These are phyloP conservation scores for Oxycera nigricornis DNA, from an alignment of 2,888 invertebrate genomes.

Conservation along the genomic window DNA sequence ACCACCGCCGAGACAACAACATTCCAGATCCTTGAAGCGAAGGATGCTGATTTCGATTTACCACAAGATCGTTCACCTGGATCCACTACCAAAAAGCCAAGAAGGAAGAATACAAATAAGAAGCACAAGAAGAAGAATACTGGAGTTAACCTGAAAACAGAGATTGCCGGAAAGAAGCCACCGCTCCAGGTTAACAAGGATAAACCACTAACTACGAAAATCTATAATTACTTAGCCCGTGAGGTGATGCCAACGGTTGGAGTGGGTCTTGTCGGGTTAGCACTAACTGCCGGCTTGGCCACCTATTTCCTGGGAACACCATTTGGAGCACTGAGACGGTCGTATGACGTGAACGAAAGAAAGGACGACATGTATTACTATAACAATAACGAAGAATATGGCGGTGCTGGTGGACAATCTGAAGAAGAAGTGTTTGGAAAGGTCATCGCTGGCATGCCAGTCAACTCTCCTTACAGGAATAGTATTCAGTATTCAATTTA, in stretches of 20 bases:
- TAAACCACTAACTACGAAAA: slow-evolving; percentile 74
- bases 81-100: slow-evolving; percentile 49
- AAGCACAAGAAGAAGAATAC: slow-evolving; percentile 46
- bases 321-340: slow-evolving; percentile 71
- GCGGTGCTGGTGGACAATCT: slow-evolving; percentile 70
- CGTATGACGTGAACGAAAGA: slow-evolving; percentile 69
- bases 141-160: slow-evolving; percentile 35
- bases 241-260: slow-evolving; percentile 85
- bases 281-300: slow-evolving; percentile 77
- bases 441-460: slow-evolving; percentile 74
- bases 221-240: slow-evolving; percentile 78
- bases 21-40: slow-evolving; percentile 50
- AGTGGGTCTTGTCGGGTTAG: slow-evolving; percentile 76
- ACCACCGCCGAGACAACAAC: slow-evolving; percentile 45
- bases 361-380: slow-evolving; percentile 72
- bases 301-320: slow-evolving; percentile 73
- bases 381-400: slow-evolving; percentile 66
- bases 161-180: slow-evolving; percentile 47
- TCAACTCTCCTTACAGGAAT: slow-evolving; percentile 62
- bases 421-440: slow-evolving; percentile 81
- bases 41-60: slow-evolving; percentile 51
- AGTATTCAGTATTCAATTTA: slow-evolving; percentile 57
- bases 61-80: slow-evolving; percentile 49
- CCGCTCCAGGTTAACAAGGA: slow-evolving; percentile 48
- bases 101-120: slow-evolving; percentile 46